Evolutionary conservation across 2,113 vertebrate species (phyloP), one percentile per base, ranked within the genome.

Genomic region (Emydocephalus ijimae): DNA sequence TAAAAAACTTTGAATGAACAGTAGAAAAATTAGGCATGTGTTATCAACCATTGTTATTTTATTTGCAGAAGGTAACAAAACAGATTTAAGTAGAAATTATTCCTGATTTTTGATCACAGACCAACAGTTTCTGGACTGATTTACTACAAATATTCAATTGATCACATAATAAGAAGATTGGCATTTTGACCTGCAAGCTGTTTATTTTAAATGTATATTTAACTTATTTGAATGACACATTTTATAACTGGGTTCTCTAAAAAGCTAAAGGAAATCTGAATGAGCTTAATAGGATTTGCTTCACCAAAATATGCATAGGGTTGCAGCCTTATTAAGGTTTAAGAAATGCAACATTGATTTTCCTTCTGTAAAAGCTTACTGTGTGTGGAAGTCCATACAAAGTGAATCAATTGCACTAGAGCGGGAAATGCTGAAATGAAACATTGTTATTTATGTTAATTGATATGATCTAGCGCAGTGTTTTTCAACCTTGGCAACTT

Each of bases 321-420:
- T 89, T 94, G 18, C 55, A 90, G 56, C 91, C 91, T 86, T 93
- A 0, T 43, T 92, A 87, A 94, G 88, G 23, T 86, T 90, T 81
- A 89, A 81, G 34, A 85, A 85, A 85, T 81, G n/a, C 43, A 64
- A 14, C 34, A 20, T 90, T 90, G 59, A 48, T 90, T 45, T 34
- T 24, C 11, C 39, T 85, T 50, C 50, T 87, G 26, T 52, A 12
- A 87, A 87, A 81, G 18, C 18, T 81, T 21, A 81, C 18, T 34
- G n/a, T 74, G 14, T 74, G 29, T 74, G n/a, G 29, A n/a, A 74
- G n/a, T 74, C 29, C 64, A 74, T 74, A 74, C 64, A 74, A 34
- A 50, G 21, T 50, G 18, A 87, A 34, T 90, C 90, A 81, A 21
- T 64, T 85, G n/a, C 50, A 29, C 50, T 52, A 61, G 85, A 91